Evolutionary conservation across 2,797 vertebrate genomes (phyloP).

Genomic region (Aphelocoma californica): DNA sequence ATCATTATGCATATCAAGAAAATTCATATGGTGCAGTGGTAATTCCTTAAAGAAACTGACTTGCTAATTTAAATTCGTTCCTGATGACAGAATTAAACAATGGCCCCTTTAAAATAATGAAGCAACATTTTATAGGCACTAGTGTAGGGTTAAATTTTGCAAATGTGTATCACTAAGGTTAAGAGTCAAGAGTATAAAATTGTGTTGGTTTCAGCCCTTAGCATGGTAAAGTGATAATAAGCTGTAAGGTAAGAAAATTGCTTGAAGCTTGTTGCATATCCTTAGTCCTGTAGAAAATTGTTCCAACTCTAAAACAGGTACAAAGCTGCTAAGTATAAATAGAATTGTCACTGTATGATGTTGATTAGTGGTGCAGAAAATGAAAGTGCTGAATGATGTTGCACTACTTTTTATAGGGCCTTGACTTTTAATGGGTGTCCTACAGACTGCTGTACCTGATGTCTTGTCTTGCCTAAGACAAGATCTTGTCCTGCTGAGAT

Average conservation of each 20-base stretch:
- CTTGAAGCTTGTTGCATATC: neutral
- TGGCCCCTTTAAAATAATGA: neutral
- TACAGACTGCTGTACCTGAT: neutral
- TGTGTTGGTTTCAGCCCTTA: neutral
- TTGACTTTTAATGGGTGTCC: neutral
- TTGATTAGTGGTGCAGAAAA: neutral
- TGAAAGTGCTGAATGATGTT: neutral
- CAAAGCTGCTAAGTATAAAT: neutral
- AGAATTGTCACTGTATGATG: neutral
- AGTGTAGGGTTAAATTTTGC: neutral
- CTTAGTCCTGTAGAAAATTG: neutral
- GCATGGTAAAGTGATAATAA: neutral
- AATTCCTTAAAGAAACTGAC: neutral
- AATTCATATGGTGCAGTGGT: neutral
- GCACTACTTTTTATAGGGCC: neutral
- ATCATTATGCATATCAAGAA: neutral
- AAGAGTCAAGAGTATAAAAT: neutral
- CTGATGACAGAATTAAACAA: neutral
- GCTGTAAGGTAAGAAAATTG: neutral
- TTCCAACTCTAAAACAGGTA: neutral
- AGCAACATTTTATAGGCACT: neutral
- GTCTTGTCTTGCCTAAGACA: neutral
- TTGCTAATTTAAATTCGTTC: neutral
- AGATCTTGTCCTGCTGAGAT: neutral
- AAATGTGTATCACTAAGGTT: neutral